Percentiles rank a stretch among this genome's conserved stretches.
Conservation (phyloP, 1,140 invertebrate genomes). For the Phthorimaea operculella region DNA sequence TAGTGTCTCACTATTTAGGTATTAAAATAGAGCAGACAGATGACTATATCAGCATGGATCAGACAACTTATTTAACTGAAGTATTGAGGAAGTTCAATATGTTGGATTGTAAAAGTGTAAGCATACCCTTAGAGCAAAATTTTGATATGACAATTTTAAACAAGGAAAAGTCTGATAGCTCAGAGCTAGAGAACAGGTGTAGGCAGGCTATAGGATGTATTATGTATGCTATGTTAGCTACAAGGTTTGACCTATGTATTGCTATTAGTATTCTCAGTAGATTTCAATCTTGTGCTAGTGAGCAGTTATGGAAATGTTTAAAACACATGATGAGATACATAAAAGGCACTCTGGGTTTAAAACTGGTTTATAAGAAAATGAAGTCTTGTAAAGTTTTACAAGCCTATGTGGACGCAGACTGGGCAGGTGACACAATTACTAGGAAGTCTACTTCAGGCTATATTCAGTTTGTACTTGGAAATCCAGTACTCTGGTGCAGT, state of each 20-base stretch:
- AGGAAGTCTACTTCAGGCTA: constrained; percentile 37
- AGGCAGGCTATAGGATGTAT: constrained; percentile 25
- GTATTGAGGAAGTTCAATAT: neutral
- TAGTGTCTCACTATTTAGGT: too few relatives aligned
- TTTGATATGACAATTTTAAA: neutral
- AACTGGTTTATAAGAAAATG: constrained; percentile 11
- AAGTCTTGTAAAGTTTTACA: constrained; percentile 1
- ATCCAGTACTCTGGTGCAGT: constrained; percentile 30
- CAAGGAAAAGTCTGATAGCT: neutral
- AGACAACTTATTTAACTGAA: neutral
- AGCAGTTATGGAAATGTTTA: constrained; percentile 23
- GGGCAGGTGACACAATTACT: constrained; percentile 28
- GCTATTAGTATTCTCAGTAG: constrained; percentile 27
- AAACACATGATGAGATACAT: constrained; percentile 38
- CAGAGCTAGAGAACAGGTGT: constrained; percentile 13
- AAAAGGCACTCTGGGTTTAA: constrained; percentile 22
- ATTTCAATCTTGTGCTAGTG: constrained; percentile 24
- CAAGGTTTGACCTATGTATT: constrained; percentile 29
- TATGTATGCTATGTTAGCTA: constrained; percentile 30
- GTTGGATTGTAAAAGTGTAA: neutral
- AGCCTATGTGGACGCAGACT: constrained; percentile 34
- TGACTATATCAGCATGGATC: too few relatives aligned
- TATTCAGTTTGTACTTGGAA: constrained; percentile 22
- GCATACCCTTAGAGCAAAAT: neutral
- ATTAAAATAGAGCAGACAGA: too few relatives aligned